Conservation (phyloP, 2,888 invertebrate species). For the Sinelater perroti region DNA sequence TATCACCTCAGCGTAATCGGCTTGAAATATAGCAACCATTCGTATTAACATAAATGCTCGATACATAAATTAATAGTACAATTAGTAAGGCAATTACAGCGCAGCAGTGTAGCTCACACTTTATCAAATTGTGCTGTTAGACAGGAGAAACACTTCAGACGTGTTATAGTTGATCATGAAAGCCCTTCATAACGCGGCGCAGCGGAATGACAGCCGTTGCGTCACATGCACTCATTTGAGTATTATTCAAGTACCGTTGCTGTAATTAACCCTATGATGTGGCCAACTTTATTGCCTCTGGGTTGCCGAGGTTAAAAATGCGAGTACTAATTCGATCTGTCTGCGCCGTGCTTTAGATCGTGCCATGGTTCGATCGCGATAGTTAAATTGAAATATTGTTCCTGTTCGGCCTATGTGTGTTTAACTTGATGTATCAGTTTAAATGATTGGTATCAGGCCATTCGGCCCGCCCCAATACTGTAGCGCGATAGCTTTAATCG, state of each 20-base stretch:
- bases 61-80: constrained; percentile 57
- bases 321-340: too few relatives aligned
- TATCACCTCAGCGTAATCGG: constrained; percentile 51
- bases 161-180: constrained; percentile 6
- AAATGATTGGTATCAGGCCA: constrained; percentile 12
- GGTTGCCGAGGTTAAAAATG: too few relatives aligned
- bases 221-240: too few relatives aligned
- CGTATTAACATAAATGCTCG: constrained; percentile 51
- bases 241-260: too few relatives aligned
- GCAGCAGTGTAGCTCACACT: constrained; percentile 51
- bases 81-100: constrained; percentile 58
- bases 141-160: constrained; percentile 38
- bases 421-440: constrained; percentile 16
- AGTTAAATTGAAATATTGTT: constrained; percentile 19
- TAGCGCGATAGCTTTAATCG: constrained; percentile 11
- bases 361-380: constrained; percentile 6
- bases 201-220: too few relatives aligned
- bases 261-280: too few relatives aligned
- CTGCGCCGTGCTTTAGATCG: constrained; percentile 8
- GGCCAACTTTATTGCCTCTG: too few relatives aligned
- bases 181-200: too few relatives aligned
- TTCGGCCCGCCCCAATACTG: constrained; percentile 17
- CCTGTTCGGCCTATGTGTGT: constrained; percentile 16
- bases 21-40: constrained; percentile 54
- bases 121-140: constrained; percentile 56